phyloP scores from a whole-genome alignment of 2,113 vertebrate genomes.

The Orthonyx spaldingii region DNA sequence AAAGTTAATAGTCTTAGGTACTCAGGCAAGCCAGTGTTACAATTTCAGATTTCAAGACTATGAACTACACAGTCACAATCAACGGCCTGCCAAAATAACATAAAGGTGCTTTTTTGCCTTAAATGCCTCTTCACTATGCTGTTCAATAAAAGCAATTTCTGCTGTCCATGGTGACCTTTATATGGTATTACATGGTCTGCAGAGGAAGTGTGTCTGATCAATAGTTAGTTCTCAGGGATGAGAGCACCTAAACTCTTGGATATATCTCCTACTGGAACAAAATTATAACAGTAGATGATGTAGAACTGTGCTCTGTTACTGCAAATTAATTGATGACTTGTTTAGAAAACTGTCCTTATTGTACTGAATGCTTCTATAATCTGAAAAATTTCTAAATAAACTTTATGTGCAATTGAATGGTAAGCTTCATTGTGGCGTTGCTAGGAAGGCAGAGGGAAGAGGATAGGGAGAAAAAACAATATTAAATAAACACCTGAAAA shows the following conservation, averaged over 20 bases:
- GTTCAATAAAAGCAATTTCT: slow-evolving; percentile 51
- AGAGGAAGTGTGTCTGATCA: slow-evolving; percentile 18
- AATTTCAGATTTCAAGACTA: not conserved
- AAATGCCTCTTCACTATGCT: not conserved
- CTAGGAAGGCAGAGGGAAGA: not conserved
- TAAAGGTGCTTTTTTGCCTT: not conserved
- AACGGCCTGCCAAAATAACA: slow-evolving; percentile 15
- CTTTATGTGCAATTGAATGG: not conserved
- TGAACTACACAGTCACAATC: not conserved
- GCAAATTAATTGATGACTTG: not conserved
- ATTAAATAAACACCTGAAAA: not conserved
- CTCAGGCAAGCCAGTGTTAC: not conserved
- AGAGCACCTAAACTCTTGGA: not conserved
- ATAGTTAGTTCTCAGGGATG: not conserved
- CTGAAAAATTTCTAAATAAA: not conserved
- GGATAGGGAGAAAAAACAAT: not conserved
- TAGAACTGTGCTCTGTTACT: not conserved
- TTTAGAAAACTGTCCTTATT: not conserved
- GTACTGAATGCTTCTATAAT: not conserved
- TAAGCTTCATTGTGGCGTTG: not conserved
- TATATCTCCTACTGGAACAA: not conserved
- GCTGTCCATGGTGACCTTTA: slow-evolving; percentile 6
- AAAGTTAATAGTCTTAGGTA: not conserved
- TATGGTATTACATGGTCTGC: not conserved
- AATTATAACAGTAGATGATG: not conserved